Evolutionary conservation across 1,140 invertebrate genomes (phyloP).

Genomic region (Drosophila ogumai): DNA sequence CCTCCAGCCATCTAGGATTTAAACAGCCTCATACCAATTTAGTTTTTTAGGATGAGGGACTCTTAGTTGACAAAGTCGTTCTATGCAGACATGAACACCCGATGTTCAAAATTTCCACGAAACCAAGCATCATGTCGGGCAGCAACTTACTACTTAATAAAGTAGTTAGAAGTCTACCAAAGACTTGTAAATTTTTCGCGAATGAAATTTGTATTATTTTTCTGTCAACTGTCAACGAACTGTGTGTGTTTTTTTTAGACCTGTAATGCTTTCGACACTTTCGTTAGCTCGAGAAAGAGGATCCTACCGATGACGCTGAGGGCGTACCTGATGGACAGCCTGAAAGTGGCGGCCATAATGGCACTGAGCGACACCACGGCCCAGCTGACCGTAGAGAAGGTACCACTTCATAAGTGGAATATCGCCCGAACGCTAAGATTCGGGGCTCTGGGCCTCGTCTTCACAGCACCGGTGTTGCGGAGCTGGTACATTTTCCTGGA

Average conservation of each 20-base stretch:
- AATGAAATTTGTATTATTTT: not conserved
- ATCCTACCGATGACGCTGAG: conserved; percentile 18
- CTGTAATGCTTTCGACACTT: not conserved
- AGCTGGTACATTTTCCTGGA: conserved; percentile 90
- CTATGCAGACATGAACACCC: no score
- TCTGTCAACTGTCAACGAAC: conserved; percentile 6
- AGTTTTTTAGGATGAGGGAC: no score
- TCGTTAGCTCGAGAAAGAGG: not conserved
- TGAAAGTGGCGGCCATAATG: conserved; percentile 85
- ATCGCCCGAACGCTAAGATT: conserved; percentile 78
- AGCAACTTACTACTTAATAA: not conserved
- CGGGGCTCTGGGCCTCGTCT: conserved; percentile 73
- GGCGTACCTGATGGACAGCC: conserved; percentile 53
- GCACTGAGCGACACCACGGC: conserved; percentile 85
- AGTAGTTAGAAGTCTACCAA: no score
- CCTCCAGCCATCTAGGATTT: no score
- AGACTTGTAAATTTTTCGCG: not conserved
- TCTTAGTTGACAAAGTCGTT: no score
- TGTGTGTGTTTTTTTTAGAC: not conserved
- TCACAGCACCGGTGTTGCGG: conserved; percentile 87
- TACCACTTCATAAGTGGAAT: conserved; percentile 60
- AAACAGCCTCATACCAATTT: no score
- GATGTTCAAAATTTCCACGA: no score
- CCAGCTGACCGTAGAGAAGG: conserved; percentile 83
- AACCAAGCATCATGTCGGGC: not conserved